These are phyloP conservation scores for Tupiocoris notatus DNA, from an alignment of 2,888 invertebrate genomes.

Conservation along the genomic window DNA sequence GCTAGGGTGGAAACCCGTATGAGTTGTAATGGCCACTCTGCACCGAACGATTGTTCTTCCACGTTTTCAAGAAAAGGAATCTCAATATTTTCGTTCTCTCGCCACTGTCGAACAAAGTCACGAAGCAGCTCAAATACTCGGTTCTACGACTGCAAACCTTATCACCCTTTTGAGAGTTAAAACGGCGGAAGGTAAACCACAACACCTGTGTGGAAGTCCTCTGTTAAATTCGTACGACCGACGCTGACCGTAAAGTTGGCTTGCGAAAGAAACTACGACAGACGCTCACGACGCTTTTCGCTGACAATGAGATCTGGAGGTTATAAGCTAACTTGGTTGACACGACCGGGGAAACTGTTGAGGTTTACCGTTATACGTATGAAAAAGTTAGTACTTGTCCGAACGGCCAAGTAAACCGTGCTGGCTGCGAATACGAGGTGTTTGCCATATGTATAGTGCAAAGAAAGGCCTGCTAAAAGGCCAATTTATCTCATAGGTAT, in stretches of 20 bases:
- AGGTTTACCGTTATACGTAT: background rate
- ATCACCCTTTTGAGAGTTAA: background rate
- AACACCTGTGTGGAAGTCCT: background rate
- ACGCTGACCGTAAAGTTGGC: background rate
- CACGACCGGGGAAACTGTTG: background rate
- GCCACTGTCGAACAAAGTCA: background rate
- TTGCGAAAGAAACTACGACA: background rate
- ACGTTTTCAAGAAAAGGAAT: background rate
- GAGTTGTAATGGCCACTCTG: background rate
- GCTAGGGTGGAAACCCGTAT: too few species aligned
- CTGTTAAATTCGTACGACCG: background rate
- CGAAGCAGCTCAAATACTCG: background rate
- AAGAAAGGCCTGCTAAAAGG: too few species aligned
- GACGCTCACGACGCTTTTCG: background rate
- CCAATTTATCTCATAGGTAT: too few species aligned
- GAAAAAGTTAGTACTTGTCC: background rate
- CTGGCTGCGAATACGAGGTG: too few species aligned
- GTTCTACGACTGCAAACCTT: background rate
- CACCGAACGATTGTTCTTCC: background rate
- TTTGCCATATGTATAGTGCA: too few species aligned
- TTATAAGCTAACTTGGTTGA: background rate
- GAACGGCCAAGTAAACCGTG: too few species aligned
- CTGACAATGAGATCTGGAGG: background rate
- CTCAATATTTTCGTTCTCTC: background rate
- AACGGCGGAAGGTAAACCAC: background rate